phyloP scores from a whole-genome alignment of 2,888 invertebrate species.

The Thysanoteuthis rhombus region DNA sequence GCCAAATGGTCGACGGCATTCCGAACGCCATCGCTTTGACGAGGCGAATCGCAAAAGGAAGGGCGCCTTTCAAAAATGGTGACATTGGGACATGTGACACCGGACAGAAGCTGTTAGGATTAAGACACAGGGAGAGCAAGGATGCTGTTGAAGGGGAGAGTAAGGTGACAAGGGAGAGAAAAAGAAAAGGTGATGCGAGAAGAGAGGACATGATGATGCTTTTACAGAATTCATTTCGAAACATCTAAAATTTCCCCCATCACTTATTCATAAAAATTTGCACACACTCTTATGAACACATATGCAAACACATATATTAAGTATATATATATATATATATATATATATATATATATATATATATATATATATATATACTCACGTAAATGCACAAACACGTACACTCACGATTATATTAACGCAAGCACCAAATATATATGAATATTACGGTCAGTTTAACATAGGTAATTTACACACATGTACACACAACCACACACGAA shows the following conservation, averaged over 20 bases:
- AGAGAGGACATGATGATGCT: neutral
- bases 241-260: neutral
- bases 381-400: too few relatives aligned
- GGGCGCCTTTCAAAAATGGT: neutral
- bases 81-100: neutral
- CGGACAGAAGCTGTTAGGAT: neutral
- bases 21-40: neutral
- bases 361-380: too few relatives aligned
- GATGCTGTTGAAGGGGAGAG: neutral
- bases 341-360: neutral
- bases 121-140: neutral
- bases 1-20: neutral
- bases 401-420: too few relatives aligned
- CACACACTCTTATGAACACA: too few relatives aligned
- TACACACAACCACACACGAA: too few relatives aligned
- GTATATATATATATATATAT: neutral
- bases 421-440: too few relatives aligned
- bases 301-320: too few relatives aligned
- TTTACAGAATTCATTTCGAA: neutral
- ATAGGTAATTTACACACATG: too few relatives aligned
- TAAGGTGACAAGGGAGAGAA: neutral
- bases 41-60: neutral
- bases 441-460: too few relatives aligned
- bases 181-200: neutral
- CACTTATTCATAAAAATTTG: neutral